These are phyloP conservation scores for Poeciliopsis infans DNA, from an alignment of 2,797 vertebrate species.

Conservation along the genomic window DNA sequence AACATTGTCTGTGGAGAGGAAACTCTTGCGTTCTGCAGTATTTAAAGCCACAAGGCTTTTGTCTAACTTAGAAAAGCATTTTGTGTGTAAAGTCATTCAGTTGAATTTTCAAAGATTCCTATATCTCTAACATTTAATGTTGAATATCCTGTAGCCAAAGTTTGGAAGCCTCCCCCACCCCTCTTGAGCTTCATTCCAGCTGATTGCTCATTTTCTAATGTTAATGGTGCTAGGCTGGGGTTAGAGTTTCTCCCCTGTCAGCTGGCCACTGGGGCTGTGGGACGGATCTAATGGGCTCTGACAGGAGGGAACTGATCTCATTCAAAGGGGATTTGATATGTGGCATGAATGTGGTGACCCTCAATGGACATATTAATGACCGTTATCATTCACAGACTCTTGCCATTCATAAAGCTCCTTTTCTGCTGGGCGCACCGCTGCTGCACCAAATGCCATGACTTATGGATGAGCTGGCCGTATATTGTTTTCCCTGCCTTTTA, in stretches of 20 bases:
- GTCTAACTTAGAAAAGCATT: slow-evolving; percentile 13
- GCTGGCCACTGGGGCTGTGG: slow-evolving; percentile 93
- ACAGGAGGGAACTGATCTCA: slow-evolving; percentile 99
- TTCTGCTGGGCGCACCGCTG: slow-evolving; percentile 69
- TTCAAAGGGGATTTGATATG: slow-evolving; percentile 98
- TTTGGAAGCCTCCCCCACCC: slow-evolving; percentile 45
- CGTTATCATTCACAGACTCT: slow-evolving; percentile 92
- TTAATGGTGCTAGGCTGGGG: slow-evolving; percentile 90
- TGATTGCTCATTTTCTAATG: slow-evolving; percentile 99
- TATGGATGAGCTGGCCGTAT: slow-evolving; percentile 91
- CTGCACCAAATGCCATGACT: slow-evolving; percentile 90
- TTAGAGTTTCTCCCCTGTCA: slow-evolving; percentile 93
- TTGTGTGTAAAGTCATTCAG: background rate
- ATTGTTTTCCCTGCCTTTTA: slow-evolving; percentile 86
- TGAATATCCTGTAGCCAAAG: slow-evolving; percentile 54
- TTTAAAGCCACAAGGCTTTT: slow-evolving; percentile 15
- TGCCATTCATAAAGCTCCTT: slow-evolving; percentile 85
- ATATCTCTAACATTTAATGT: slow-evolving; percentile 43
- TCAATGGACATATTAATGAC: slow-evolving; percentile 95
- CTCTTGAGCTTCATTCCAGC: slow-evolving; percentile 89
- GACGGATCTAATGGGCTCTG: slow-evolving; percentile 98
- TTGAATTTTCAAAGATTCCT: background rate
- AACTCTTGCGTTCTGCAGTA: slow-evolving; percentile 32
- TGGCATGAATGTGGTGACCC: slow-evolving; percentile 93
- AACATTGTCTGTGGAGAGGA: slow-evolving; percentile 54